Base-by-base conservation (phyloP, 2,113 vertebrate genomes). In the Nannobrachium achirus region DNA sequence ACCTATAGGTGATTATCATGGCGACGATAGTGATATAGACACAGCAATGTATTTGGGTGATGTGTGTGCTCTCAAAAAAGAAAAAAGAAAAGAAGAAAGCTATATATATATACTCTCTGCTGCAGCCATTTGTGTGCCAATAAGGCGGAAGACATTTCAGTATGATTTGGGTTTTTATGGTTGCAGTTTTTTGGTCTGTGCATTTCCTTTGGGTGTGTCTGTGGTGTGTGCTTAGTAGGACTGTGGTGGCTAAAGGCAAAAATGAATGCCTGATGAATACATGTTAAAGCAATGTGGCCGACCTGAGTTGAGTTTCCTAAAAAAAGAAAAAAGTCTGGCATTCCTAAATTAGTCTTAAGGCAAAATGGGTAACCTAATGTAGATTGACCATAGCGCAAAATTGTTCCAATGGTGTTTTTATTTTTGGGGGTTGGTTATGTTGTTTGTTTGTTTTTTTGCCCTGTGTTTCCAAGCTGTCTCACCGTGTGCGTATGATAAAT, bases 401-500 rank as follows among this genome's bases (percentile, higher is more conserved):
- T 83, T 89, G 86, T 92, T 88, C 76, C 79, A 77, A 77, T 81
- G 74, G 80, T 91, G 91, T 74, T 69, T 91, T 82, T 53, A 33
- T 62, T 71, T 73, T n/a, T n/a, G n/a, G n/a, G n/a, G n/a, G n/a
- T n/a, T n/a, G n/a, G n/a, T n/a, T n/a, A n/a, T n/a, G n/a, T n/a
- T 33, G 25, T 33, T 33, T 33, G 25, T 33, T 33, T 33, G 25
- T 33, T 33, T 33, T 33, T 71, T 79, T 78, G 81, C 83, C 87
- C 74, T 83, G 81, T 86, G 82, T 92, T 91, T 91, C 67, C 58
- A 82, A 81, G 87, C 80, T 90, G 75, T 87, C 86, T 76, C 81
- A 90, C 82, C 76, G 85, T 90, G 91, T 90, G 91, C 92, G 92
- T 93, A 91, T 89, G 88, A 92, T 89, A 85, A 91, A 85, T 83